These are phyloP conservation scores for Trichopria drosophilae DNA, from an alignment of 2,888 invertebrate genomes.

Conservation along the genomic window DNA sequence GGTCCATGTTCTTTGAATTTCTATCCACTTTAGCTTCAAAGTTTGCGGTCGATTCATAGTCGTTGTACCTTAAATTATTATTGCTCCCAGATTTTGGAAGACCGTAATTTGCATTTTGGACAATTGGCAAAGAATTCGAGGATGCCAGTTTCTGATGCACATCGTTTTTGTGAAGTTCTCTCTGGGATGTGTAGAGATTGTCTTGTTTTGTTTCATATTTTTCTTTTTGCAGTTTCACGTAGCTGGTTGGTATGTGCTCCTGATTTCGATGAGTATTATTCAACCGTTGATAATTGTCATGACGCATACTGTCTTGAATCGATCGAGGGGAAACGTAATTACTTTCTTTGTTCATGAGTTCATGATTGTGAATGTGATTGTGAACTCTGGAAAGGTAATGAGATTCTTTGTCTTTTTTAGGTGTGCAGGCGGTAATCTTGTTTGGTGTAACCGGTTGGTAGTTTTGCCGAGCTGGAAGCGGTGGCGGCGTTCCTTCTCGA, in stretches of 20 bases:
- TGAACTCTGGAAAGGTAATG: constrained; percentile 48
- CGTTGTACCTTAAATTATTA: constrained; percentile 49
- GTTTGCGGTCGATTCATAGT: constrained; percentile 41
- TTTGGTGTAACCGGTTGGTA: constrained; percentile 46
- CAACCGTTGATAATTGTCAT: constrained; percentile 54
- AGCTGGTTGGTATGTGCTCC: constrained; percentile 46
- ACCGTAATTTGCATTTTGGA: constrained; percentile 49
- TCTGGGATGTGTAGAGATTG: constrained; percentile 49
- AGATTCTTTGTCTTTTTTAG: constrained; percentile 51
- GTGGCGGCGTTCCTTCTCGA: constrained; percentile 61
- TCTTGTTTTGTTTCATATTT: constrained; percentile 54
- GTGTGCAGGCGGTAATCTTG: constrained; percentile 34
- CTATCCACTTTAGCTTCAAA: constrained; percentile 44
- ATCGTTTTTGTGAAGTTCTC: constrained; percentile 47
- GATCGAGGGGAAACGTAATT: constrained; percentile 51
- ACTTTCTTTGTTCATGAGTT: constrained; percentile 50
- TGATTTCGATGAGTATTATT: constrained; percentile 52
- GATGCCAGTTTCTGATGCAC: constrained; percentile 54
- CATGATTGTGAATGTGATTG: constrained; percentile 45
- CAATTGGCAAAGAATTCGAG: constrained; percentile 54
- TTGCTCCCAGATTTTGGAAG: constrained; percentile 50
- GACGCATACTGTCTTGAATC: constrained; percentile 47
- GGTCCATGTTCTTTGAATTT: constrained; percentile 44
- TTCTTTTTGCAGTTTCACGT: constrained; percentile 53
- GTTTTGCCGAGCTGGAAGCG: constrained; percentile 60